phyloP scores from a whole-genome alignment of 2,888 invertebrate genomes.

The Lasioglossum leucozonium region DNA sequence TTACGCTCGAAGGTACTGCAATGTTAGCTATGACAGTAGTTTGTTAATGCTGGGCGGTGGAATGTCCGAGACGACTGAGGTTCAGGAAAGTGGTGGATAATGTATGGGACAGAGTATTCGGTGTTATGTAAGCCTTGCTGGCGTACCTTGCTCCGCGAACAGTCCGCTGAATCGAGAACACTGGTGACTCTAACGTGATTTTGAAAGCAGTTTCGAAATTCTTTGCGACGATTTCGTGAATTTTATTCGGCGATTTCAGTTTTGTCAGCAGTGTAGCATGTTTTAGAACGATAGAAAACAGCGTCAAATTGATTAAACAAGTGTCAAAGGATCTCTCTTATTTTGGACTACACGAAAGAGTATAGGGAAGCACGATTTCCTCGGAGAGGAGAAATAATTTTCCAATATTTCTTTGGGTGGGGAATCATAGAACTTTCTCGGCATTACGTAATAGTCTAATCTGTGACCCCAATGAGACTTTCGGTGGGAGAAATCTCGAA shows the following conservation, averaged over 20 bases:
- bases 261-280: neutral
- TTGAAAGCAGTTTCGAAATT: neutral
- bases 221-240: neutral
- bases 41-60: neutral
- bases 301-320: neutral
- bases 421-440: neutral
- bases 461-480: neutral
- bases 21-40: neutral
- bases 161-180: neutral
- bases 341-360: neutral
- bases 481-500: neutral
- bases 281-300: neutral
- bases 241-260: neutral
- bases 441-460: neutral
- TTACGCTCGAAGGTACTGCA: neutral
- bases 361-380: neutral
- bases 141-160: neutral
- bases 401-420: neutral
- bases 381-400: neutral
- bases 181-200: neutral
- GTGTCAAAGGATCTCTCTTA: neutral
- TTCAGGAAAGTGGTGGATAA: neutral
- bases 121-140: conserved; percentile 3
- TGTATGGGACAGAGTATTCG: neutral
- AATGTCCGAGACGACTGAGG: conserved; percentile 2